phyloP scores from a whole-genome alignment of 2,888 invertebrate genomes.

The Brachylomia viminalis region DNA sequence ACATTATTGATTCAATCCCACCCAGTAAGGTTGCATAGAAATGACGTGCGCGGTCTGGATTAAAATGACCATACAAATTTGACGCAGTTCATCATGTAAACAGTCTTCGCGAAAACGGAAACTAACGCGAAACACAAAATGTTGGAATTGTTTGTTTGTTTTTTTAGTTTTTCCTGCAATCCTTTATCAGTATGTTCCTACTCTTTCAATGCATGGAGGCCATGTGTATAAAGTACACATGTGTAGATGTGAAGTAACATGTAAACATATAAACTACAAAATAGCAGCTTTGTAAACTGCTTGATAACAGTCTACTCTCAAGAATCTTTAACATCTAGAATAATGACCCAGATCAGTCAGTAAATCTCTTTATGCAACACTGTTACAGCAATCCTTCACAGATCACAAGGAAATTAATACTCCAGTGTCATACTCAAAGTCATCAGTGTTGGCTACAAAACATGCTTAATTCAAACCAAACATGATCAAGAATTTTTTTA shows the following conservation, averaged over 20 bases:
- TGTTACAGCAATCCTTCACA: background rate
- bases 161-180: background rate
- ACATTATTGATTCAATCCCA: constrained; percentile 13
- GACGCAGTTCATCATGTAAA: too few species aligned
- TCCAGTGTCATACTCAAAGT: background rate
- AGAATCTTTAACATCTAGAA: background rate
- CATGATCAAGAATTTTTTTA: background rate
- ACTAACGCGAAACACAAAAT: background rate
- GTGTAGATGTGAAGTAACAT: background rate
- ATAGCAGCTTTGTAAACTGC: background rate
- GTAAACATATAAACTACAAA: background rate
- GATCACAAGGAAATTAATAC: background rate
- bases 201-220: constrained; percentile 1
- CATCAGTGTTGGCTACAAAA: background rate
- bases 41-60: background rate
- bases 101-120: background rate
- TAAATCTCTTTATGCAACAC: background rate
- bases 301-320: background rate
- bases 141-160: background rate
- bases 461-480: background rate
- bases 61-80: background rate
- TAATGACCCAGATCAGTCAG: background rate
- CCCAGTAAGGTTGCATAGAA: background rate
- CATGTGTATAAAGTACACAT: constrained; percentile 11
- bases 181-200: background rate